phyloP scores from a whole-genome alignment of 2,888 invertebrate species.

The Lithophane leautieri region DNA sequence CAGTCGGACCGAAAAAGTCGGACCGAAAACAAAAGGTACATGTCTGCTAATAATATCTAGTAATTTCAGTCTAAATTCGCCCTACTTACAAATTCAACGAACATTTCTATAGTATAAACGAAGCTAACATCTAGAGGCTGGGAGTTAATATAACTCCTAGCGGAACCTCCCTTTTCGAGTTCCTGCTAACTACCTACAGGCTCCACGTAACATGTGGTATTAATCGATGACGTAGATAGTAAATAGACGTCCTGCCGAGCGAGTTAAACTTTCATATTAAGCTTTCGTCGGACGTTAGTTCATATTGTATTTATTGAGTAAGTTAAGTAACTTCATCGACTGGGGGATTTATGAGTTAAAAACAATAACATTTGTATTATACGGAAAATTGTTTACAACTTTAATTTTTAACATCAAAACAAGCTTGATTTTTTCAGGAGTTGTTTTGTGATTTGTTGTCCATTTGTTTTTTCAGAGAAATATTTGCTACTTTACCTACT shows the following conservation, averaged over 20 bases:
- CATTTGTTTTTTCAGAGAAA: background rate
- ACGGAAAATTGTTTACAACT: background rate
- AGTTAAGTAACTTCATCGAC: background rate
- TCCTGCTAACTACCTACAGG: conserved; percentile 50
- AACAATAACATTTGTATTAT: background rate
- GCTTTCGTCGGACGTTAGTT: conserved; percentile 31
- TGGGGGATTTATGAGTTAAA: background rate
- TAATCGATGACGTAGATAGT: conserved; percentile 60
- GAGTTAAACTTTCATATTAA: conserved; percentile 49
- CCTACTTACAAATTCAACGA: background rate
- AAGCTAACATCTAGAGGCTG: conserved; percentile 35
- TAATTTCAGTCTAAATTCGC: background rate
- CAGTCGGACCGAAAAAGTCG: too few relatives aligned
- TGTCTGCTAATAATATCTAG: too few relatives aligned
- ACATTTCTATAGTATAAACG: conserved; percentile 19
- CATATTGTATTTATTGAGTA: conserved; percentile 26
- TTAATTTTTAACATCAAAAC: background rate
- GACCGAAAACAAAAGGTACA: background rate
- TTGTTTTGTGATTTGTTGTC: background rate
- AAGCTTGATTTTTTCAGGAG: background rate
- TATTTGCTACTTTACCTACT: background rate
- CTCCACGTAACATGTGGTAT: conserved; percentile 65
- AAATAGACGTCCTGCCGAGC: conserved; percentile 47
- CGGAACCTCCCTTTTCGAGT: conserved; percentile 62
- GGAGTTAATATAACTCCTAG: conserved; percentile 61